A percentile compares a stretch with the other conserved stretches of the same genome.
Conservation (phyloP, 2,888 invertebrate genomes). For the Leptopilina drosophilae region DNA sequence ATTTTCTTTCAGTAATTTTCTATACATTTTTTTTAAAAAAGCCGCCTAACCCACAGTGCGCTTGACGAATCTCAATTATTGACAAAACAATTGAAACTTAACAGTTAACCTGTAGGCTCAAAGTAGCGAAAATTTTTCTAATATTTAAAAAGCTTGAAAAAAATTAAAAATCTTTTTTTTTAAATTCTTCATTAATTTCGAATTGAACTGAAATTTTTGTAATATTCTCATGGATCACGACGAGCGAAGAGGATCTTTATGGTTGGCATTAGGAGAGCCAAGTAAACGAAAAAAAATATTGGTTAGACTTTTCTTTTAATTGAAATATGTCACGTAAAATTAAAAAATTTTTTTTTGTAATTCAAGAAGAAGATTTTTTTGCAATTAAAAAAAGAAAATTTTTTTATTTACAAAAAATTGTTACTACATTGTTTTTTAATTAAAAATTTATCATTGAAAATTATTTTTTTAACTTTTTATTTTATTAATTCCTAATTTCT, state of each 20-base stretch:
- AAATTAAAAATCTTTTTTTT: too few relatives aligned
- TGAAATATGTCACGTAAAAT: neutral
- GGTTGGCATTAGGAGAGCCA: neutral
- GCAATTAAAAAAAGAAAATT: too few relatives aligned
- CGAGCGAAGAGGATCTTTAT: conserved; percentile 4
- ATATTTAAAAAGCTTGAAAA: neutral
- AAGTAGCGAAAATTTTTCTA: neutral
- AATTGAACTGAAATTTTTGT: neutral
- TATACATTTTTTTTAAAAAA: too few relatives aligned
- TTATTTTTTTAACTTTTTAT: too few relatives aligned
- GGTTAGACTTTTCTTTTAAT: neutral
- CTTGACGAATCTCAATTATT: neutral
- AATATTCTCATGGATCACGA: neutral
- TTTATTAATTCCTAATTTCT: too few relatives aligned
- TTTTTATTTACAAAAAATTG: too few relatives aligned
- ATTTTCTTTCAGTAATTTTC: too few relatives aligned
- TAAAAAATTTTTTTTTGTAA: neutral
- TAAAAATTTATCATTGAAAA: too few relatives aligned
- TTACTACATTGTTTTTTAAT: too few relatives aligned
- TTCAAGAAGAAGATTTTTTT: too few relatives aligned
- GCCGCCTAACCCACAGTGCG: neutral
- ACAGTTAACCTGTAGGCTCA: neutral
- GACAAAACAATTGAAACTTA: conserved; percentile 1
- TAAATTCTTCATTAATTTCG: neutral
- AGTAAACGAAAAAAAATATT: neutral